Conservation (phyloP, 2,888 invertebrate genomes). For the Anagyrus pseudococci region DNA sequence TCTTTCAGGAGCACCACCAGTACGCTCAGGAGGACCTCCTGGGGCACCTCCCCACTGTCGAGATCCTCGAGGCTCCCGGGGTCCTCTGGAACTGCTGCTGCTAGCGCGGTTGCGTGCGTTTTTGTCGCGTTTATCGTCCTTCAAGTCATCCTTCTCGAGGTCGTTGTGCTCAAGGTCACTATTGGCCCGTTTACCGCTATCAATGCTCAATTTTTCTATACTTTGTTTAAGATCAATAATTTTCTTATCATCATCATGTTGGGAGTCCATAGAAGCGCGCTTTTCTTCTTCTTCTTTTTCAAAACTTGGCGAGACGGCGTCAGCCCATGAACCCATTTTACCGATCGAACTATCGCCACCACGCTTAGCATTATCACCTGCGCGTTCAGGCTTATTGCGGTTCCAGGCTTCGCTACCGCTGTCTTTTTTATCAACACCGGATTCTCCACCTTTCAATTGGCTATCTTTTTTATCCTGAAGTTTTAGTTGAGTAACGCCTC, state of each 20-base stretch:
- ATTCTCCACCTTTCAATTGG: slow-evolving; percentile 34
- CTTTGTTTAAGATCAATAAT: slow-evolving; percentile 51
- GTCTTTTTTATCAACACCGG: background rate
- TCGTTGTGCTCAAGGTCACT: slow-evolving; percentile 52
- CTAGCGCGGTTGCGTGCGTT: slow-evolving; percentile 59
- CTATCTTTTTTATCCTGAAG: slow-evolving; percentile 50
- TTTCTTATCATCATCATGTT: slow-evolving; percentile 55
- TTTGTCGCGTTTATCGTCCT: slow-evolving; percentile 60
- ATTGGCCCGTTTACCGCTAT: slow-evolving; percentile 52
- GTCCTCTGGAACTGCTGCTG: slow-evolving; percentile 62
- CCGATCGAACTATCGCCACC: slow-evolving; percentile 1
- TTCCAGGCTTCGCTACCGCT: slow-evolving; percentile 62
- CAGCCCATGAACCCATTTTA: slow-evolving; percentile 59
- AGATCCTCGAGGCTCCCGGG: slow-evolving; percentile 56
- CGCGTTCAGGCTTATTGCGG: slow-evolving; percentile 64
- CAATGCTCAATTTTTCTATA: slow-evolving; percentile 53
- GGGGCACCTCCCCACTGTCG: slow-evolving; percentile 65
- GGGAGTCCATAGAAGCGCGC: slow-evolving; percentile 8
- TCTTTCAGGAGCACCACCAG: slow-evolving; percentile 46
- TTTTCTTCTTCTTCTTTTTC: slow-evolving; percentile 60
- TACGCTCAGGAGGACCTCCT: slow-evolving; percentile 60
- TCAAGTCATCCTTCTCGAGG: slow-evolving; percentile 52
- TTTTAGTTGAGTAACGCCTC: slow-evolving; percentile 65
- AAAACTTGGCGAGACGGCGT: slow-evolving; percentile 58
- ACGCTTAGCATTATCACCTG: slow-evolving; percentile 57